Base-by-base conservation (phyloP, 2,797 vertebrate genomes). In the Propithecus perrieri region DNA sequence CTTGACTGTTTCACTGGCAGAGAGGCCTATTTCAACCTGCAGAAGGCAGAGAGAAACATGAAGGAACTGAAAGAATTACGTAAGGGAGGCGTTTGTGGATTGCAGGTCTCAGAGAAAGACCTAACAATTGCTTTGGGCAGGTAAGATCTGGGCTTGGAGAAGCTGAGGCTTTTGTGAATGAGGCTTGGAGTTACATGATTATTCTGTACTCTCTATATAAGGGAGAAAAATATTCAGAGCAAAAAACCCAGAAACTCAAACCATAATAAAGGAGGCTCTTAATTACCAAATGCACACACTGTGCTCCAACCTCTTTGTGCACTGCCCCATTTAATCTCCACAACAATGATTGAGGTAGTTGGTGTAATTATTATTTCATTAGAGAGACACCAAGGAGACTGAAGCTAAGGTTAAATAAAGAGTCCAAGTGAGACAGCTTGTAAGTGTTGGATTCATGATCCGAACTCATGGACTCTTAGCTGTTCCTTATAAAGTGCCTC, bases 1-100 rank as follows among this genome's bases (percentile, higher is more conserved):
- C 97, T 98, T 98, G 95, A 98, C 97, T 53, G 12, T 88, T 86
- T 72, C 71, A 98, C 98, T 95, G 89, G 96, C 53, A 97, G 92
- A 85, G 97, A 98, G 50, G 95, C 97, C 2, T 97, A 97, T 80
- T 35, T 85, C 50, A 97, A 93, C 63, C 79, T 98, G 41, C 96
- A 97, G 90, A 97, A 97, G 85, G 97, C 98, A 24, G 91, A 97
- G 46, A 97, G 72, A 63, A 89, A 92, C 74, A 88, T 97, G 89
- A 96, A 95, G 85, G 97, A 98, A 79, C 69, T 97, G 43, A 89
- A 65, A 81, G 96, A 95, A 33, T 72, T 94, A 7, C n/a, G n/a
- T 5, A 65, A 95, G 2, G 95, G 76, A 57, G 55, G 48, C 2
- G 11, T 74, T 30, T 35, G n/a, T 76, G 94, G 63, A 43, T 79